Evolutionary conservation across 2,113 vertebrate species (phyloP).

Genomic region (Pseudopipra pipra): DNA sequence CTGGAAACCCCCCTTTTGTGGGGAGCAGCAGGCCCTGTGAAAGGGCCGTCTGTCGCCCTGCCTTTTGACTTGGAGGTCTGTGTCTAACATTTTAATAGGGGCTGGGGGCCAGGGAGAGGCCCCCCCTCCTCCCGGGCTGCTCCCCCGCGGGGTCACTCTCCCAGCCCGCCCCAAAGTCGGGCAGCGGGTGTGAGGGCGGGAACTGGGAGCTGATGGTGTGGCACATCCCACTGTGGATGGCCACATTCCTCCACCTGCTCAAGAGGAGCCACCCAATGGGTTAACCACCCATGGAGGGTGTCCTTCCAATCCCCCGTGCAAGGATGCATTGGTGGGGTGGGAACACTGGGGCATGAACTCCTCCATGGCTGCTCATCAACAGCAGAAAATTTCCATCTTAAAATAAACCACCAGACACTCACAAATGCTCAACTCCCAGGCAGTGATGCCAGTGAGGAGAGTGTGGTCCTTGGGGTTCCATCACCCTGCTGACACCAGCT

Average conservation of each 20-base stretch:
- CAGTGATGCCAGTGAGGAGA: rapidly evolving
- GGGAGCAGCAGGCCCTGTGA: slow-evolving; percentile 59
- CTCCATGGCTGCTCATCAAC: rapidly evolving
- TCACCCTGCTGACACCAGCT: rapidly evolving
- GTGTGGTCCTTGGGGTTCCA: background rate
- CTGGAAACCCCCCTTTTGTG: slow-evolving; percentile 66
- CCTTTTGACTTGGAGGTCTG: slow-evolving; percentile 44
- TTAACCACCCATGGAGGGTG: rapidly evolving
- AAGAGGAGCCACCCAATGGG: background rate
- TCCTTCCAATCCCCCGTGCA: rapidly evolving
- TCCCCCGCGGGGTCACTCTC: background rate
- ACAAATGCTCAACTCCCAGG: background rate
- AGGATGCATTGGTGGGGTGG: background rate
- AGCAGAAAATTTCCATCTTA: background rate
- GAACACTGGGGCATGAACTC: rapidly evolving
- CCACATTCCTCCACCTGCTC: background rate
- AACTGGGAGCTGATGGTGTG: background rate
- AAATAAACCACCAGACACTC: background rate
- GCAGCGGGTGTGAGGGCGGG: background rate
- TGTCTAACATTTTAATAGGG: slow-evolving; percentile 64
- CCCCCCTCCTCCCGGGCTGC: background rate
- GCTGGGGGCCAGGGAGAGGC: background rate
- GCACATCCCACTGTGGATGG: background rate
- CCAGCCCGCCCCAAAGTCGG: background rate
- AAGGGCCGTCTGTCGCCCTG: slow-evolving; percentile 53